Conservation (phyloP, 2,113 vertebrate genomes). For the Oryzias javanicus region DNA sequence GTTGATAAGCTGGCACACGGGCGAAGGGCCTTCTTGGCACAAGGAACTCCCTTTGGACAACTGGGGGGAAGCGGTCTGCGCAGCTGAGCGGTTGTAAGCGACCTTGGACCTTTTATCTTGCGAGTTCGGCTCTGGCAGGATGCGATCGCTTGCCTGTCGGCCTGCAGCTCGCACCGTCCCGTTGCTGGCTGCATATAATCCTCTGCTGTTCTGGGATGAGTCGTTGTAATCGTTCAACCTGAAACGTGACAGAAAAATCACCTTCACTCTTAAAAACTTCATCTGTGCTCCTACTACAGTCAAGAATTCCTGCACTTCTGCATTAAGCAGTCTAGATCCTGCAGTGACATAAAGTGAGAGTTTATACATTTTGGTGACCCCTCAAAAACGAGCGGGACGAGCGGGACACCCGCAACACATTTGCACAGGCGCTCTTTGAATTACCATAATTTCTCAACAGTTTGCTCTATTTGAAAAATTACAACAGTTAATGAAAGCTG, state of each 20-base stretch:
- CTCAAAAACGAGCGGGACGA: too few species aligned
- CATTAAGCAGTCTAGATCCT: too few species aligned
- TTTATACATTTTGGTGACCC: too few species aligned
- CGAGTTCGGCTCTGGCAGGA: slow-evolving; percentile 76
- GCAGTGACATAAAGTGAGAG: too few species aligned
- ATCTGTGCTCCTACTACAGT: too few species aligned
- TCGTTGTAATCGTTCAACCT: slow-evolving; percentile 87
- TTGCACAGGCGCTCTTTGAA: too few species aligned
- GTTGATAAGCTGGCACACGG: slow-evolving; percentile 75
- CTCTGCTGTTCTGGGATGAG: slow-evolving; percentile 82
- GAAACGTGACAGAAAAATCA: neutral
- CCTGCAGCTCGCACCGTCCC: slow-evolving; percentile 75
- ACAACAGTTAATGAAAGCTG: too few species aligned
- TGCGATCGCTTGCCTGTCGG: slow-evolving; percentile 79
- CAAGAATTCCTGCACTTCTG: too few species aligned
- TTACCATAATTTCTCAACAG: too few species aligned
- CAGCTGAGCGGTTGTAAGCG: slow-evolving; percentile 78
- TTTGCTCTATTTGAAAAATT: too few species aligned
- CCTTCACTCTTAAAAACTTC: too few species aligned
- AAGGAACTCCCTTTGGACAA: slow-evolving; percentile 68
- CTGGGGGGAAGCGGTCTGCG: slow-evolving; percentile 76
- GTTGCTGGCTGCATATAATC: slow-evolving; percentile 78
- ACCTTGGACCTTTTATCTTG: slow-evolving; percentile 79
- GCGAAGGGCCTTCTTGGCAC: slow-evolving; percentile 69
- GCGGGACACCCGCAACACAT: too few species aligned